phyloP scores from a whole-genome alignment of 2,797 vertebrate genomes.

The Glossophaga mutica region DNA sequence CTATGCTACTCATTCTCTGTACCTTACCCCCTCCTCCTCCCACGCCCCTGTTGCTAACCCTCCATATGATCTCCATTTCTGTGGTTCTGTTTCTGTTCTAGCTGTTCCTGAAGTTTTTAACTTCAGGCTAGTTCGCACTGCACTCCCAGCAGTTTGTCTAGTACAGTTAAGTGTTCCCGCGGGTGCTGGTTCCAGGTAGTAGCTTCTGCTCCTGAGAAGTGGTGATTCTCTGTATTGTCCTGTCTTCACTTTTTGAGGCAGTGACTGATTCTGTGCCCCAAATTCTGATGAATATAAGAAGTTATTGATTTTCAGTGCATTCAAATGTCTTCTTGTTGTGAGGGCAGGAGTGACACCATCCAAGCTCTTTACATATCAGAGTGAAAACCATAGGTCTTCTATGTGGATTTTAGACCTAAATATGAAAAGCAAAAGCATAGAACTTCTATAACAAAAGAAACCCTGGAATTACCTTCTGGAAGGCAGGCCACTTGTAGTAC shows the following conservation, averaged over 20 bases:
- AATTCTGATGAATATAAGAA: not conserved
- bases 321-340: not conserved
- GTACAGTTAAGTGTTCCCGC: not conserved
- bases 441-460: not conserved
- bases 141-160: not conserved
- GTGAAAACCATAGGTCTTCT: not conserved
- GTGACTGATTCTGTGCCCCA: not conserved
- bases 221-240: not conserved
- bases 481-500: not conserved
- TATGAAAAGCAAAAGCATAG: not conserved
- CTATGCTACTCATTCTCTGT: too few species aligned
- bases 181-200: not conserved
- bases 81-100: too few species aligned
- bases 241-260: not conserved
- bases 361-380: not conserved
- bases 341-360: not conserved
- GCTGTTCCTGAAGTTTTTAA: not conserved
- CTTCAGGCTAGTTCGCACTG: not conserved
- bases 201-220: not conserved
- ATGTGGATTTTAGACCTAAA: not conserved
- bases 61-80: too few species aligned
- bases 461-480: not conserved
- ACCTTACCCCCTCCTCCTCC: too few species aligned
- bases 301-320: not conserved
- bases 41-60: too few species aligned